Evolutionary conservation across 2,113 vertebrate species (phyloP).

Genomic region (Cheirogaleus medius): DNA sequence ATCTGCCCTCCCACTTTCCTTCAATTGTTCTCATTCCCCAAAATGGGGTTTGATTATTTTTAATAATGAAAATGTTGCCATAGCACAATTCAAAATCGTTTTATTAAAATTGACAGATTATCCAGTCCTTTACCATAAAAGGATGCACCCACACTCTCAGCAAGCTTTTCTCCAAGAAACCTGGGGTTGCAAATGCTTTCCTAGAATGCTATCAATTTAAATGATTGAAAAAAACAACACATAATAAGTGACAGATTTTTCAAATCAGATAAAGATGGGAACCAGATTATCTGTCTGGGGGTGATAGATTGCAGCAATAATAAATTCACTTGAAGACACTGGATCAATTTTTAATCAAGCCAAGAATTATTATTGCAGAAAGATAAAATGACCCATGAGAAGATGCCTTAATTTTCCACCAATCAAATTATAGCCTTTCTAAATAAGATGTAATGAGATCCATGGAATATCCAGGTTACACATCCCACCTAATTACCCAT

Average conservation of each 20-base stretch:
- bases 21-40: constrained; percentile 65
- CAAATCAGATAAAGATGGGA: constrained; percentile 98
- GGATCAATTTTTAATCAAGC: constrained; percentile 99
- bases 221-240: constrained; percentile 88
- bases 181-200: constrained; percentile 75
- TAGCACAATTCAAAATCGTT: constrained; percentile 79
- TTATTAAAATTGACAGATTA: constrained; percentile 83
- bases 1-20: not conserved
- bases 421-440: constrained; percentile 98
- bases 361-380: constrained; percentile 99
- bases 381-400: constrained; percentile 99
- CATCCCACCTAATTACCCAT: constrained; percentile 91
- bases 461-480: constrained; percentile 92
- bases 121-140: constrained; percentile 80
- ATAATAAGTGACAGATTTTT: constrained; percentile 95
- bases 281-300: constrained; percentile 98
- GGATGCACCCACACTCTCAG: constrained; percentile 23
- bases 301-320: constrained; percentile 99
- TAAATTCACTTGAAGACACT: constrained; percentile 99
- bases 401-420: constrained; percentile 97
- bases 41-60: constrained; percentile 70
- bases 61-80: constrained; percentile 78
- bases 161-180: constrained; percentile 79
- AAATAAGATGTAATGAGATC: constrained; percentile 94
- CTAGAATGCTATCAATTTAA: constrained; percentile 89